These are phyloP conservation scores for Steromphala cineraria DNA, from an alignment of 2,888 invertebrate species.

Conservation along the genomic window DNA sequence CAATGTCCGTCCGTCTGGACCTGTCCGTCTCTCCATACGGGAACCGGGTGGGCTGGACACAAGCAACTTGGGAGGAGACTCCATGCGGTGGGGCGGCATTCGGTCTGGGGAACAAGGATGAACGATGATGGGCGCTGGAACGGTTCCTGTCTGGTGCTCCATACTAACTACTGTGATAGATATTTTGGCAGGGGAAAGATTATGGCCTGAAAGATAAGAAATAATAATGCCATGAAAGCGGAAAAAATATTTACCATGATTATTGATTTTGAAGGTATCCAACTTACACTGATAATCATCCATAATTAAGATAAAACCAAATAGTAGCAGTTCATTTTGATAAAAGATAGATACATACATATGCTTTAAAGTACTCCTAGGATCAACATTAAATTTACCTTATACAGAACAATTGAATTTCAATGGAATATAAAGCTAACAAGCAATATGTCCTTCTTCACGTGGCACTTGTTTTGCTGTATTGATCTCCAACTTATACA, in stretches of 20 bases:
- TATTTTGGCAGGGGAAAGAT: conserved; percentile 30
- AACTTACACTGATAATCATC: neutral
- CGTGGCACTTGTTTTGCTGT: too few relatives aligned
- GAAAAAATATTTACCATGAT: neutral
- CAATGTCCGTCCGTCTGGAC: neutral
- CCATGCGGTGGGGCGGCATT: neutral
- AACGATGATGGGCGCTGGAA: neutral
- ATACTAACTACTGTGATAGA: conserved; percentile 31
- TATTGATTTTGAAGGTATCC: neutral
- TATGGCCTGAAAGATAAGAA: neutral
- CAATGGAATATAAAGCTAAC: too few relatives aligned
- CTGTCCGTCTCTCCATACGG: conserved; percentile 13
- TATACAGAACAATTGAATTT: too few relatives aligned
- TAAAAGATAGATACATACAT: too few relatives aligned
- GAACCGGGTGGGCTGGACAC: conserved; percentile 19
- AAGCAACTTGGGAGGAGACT: conserved; percentile 10
- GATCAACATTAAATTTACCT: too few relatives aligned
- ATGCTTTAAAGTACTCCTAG: too few relatives aligned
- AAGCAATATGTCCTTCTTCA: too few relatives aligned
- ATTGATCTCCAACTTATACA: too few relatives aligned
- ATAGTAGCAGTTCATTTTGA: too few relatives aligned
- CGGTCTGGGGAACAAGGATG: neutral
- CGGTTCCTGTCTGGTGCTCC: neutral
- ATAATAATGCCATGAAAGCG: too few relatives aligned
- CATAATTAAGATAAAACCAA: too few relatives aligned